A percentile compares a stretch with the other conserved stretches of the same genome.
Evolutionary conservation across 2,113 vertebrate species (phyloP).

Genomic region (Erpornis zantholeuca): DNA sequence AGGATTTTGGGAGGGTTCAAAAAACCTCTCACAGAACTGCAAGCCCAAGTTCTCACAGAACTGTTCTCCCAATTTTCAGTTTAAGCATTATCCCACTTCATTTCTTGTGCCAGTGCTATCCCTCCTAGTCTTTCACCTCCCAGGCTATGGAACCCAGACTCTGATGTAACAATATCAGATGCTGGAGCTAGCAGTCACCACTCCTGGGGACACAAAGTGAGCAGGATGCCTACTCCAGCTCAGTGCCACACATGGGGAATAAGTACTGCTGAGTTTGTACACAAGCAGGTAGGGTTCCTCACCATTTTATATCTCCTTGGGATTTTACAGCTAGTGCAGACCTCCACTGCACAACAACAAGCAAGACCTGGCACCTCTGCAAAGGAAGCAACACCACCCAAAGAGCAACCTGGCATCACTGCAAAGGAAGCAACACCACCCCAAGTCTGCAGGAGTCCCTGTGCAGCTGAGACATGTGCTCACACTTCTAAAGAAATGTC

Average conservation of each 20-base stretch:
- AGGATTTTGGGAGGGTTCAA: not conserved
- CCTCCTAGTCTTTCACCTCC: not conserved
- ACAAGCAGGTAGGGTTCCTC: not conserved
- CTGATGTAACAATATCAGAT: not conserved
- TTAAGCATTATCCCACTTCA: not conserved
- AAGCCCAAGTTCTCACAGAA: not conserved
- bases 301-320: not conserved
- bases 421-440: not conserved
- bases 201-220: not conserved
- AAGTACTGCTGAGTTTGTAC: not conserved
- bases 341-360: rapidly evolving
- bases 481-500: not conserved
- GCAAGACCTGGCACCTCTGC: not conserved
- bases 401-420: not conserved
- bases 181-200: not conserved
- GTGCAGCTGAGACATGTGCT: not conserved
- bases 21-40: not conserved
- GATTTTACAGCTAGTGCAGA: not conserved
- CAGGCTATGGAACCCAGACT: not conserved
- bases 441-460: rapidly evolving
- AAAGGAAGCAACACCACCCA: not conserved
- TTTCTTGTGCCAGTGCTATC: not conserved
- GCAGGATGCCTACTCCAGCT: not conserved
- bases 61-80: not conserved
- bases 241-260: not conserved